Percentiles rank a stretch among this genome's conserved stretches.
These are phyloP conservation scores for Vipera latastei DNA, from an alignment of 2,797 vertebrate species.

Conservation along the genomic window DNA sequence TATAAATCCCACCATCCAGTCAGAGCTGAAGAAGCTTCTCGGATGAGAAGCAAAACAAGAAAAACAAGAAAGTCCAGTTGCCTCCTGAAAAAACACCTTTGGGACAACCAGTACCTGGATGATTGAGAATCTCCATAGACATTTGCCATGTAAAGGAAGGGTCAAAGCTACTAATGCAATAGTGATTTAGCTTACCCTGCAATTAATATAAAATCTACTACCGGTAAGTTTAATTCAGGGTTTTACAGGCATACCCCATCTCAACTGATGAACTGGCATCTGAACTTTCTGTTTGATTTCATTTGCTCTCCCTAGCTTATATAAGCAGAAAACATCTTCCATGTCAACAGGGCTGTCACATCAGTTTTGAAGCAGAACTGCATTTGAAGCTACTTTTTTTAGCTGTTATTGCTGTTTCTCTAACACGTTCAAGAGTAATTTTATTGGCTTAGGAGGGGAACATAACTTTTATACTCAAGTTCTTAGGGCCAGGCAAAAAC, in stretches of 20 bases:
- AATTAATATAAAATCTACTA: conserved; percentile 50
- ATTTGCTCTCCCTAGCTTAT: neutral
- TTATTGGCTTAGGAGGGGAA: neutral
- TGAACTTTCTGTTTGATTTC: conserved; percentile 38
- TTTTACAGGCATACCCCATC: neutral
- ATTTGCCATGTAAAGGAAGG: neutral
- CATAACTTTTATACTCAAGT: neutral
- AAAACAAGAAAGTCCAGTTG: no score
- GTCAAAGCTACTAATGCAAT: conserved; percentile 7
- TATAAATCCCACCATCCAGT: no score
- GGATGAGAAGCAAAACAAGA: no score
- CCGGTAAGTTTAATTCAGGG: conserved; percentile 57
- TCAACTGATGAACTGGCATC: conserved; percentile 44
- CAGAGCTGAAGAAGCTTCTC: no score
- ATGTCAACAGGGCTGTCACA: neutral
- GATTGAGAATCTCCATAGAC: no score
- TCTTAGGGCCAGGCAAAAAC: neutral
- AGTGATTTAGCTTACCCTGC: conserved; percentile 13
- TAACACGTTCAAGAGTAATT: neutral
- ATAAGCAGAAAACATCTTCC: neutral
- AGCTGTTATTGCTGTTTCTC: neutral
- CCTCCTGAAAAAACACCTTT: no score
- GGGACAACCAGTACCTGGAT: no score
- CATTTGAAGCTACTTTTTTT: neutral
- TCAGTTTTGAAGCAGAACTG: neutral